phyloP scores from a whole-genome alignment of 1,140 invertebrate species.

The Leptopilina boulardi region DNA sequence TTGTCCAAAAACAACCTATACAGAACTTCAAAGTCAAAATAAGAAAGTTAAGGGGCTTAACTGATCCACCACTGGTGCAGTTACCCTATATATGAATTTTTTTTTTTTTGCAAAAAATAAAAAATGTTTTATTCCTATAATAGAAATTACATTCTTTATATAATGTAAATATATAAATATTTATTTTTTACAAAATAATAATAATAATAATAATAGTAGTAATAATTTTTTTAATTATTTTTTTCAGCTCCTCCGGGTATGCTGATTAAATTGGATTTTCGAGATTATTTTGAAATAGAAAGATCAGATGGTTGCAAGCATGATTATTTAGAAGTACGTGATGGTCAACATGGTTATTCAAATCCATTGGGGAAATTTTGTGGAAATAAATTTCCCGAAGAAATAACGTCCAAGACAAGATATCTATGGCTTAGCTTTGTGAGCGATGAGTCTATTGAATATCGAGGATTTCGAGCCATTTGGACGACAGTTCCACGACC shows the following conservation, averaged over 20 bases:
- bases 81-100: too few species aligned
- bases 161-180: too few species aligned
- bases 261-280: slow-evolving; percentile 87
- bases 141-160: too few species aligned
- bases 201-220: not conserved
- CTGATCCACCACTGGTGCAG: too few species aligned
- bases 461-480: slow-evolving; percentile 88
- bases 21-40: too few species aligned
- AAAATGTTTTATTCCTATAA: too few species aligned
- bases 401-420: slow-evolving; percentile 85
- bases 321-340: slow-evolving; percentile 89
- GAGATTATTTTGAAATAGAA: slow-evolving; percentile 88
- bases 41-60: too few species aligned
- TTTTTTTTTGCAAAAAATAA: too few species aligned
- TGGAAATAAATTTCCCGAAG: slow-evolving; percentile 85
- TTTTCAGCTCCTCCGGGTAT: slow-evolving; percentile 85
- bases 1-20: too few species aligned
- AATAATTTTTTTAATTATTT: slow-evolving; percentile 48
- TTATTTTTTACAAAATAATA: not conserved
- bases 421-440: slow-evolving; percentile 90
- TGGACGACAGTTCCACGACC: slow-evolving; percentile 81
- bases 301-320: slow-evolving; percentile 84
- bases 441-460: slow-evolving; percentile 90
- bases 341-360: slow-evolving; percentile 92
- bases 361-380: slow-evolving; percentile 83